Base-by-base conservation (phyloP, 37 sponge, comb jelly and placozoan genomes). In the Spongia lamella region DNA sequence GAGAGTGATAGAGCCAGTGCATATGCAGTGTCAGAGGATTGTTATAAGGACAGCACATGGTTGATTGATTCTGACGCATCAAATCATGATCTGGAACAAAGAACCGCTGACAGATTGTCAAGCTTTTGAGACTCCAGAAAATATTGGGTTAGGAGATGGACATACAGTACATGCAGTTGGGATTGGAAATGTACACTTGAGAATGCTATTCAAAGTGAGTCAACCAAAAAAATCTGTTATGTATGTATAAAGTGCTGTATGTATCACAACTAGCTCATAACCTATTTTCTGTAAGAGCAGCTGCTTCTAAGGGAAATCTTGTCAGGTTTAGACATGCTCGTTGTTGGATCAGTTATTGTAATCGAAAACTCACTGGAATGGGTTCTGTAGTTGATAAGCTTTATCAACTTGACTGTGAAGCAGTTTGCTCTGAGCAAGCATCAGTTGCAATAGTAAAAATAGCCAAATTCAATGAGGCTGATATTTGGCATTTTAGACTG, bases 401-500 rank as follows among this genome's bases (percentile, higher is more conserved):
- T 39, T 78, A 78, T 37, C 53, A 43, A 11, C 26, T 80, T 32
- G 35, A 80, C 6, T 70, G 72, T 70, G 63, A 78, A 20, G 24
- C 55, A 36, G 47, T 58, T 26, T 35, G 24, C 9, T 14, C n/a
- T 6, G 80, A 61, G 55, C 31, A 35, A 14, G 73, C 66, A 29
- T 62, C 73, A 47, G 21, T 53, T 49, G 83, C 75, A 66, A 13
- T 11, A 27, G 22, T 17, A 27, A 25, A 11, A 60, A 31, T 15
- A 3, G 60, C 36, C 13, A 11, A 56, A 1, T 9, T 27, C 26
- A 6, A n/a, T 20, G 31, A 59, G 5, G 36, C 69, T 2, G 64
- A 84, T 36, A 24, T 76, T 9, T 84, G 77, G 84, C 84, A 84
- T 68, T 72, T 62, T 21, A 43, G 84, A 57, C 72, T 84, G 21